These are phyloP conservation scores for Synanthedon andrenaeformis DNA, from an alignment of 2,888 invertebrate species.

Conservation along the genomic window DNA sequence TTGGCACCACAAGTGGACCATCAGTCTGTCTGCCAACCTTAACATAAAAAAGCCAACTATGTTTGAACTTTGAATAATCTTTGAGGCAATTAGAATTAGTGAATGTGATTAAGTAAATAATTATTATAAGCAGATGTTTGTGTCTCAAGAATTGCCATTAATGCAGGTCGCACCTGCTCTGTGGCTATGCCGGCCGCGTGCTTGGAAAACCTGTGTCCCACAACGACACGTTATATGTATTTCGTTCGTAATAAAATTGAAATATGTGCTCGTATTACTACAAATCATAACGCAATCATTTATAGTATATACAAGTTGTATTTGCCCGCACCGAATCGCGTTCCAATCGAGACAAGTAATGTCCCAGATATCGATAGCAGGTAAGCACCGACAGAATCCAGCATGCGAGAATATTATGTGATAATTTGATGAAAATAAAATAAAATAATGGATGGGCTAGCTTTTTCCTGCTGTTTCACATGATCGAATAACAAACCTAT, in stretches of 20 bases:
- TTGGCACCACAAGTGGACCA: too few relatives aligned
- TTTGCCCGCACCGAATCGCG: constrained; percentile 17
- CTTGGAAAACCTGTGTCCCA: too few relatives aligned
- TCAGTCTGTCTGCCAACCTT: too few relatives aligned
- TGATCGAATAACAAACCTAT: too few relatives aligned
- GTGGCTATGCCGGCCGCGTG: constrained; percentile 20
- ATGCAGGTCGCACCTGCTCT: constrained; percentile 49
- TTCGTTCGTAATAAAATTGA: constrained; percentile 9
- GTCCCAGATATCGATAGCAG: constrained; percentile 58
- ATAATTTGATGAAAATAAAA: constrained; percentile 1
- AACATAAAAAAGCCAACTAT: not conserved
- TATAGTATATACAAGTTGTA: constrained; percentile 14
- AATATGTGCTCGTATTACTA: constrained; percentile 46
- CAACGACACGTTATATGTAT: not conserved
- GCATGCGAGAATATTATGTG: constrained; percentile 7
- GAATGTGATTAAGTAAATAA: constrained; percentile 33
- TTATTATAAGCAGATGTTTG: constrained; percentile 52
- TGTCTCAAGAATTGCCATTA: constrained; percentile 45
- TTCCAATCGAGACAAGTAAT: constrained; percentile 56
- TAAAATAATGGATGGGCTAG: too few relatives aligned
- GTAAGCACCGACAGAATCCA: constrained; percentile 31
- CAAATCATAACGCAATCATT: constrained; percentile 54
- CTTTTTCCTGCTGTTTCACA: too few relatives aligned
- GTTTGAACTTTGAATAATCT: constrained; percentile 29
- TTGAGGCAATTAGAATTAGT: constrained; percentile 47